These are phyloP conservation scores for Smithornis capensis DNA, from an alignment of 2,113 vertebrate genomes.

Conservation along the genomic window DNA sequence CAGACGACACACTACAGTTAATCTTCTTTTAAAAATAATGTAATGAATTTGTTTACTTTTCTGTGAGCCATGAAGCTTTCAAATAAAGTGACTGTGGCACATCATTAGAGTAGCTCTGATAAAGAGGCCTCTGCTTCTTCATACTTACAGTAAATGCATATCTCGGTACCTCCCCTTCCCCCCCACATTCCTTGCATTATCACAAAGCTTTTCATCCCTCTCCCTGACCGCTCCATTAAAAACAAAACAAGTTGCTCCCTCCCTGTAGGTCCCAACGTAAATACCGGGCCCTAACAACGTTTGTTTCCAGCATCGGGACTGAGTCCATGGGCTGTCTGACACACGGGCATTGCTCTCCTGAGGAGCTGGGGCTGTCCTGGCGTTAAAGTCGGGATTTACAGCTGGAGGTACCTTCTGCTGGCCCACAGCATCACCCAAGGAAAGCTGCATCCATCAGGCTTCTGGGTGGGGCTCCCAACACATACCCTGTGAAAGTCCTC, in stretches of 20 bases:
- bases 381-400: neutral
- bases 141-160: constrained; percentile 4
- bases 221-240: neutral
- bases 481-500: fast-evolving
- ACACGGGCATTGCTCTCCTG: neutral
- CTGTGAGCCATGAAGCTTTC: constrained; percentile 48
- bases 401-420: neutral
- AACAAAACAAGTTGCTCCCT: constrained; percentile 12
- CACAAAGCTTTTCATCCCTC: constrained; percentile 57
- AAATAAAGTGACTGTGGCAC: constrained; percentile 59
- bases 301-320: neutral
- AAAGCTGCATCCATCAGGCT: neutral
- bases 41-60: constrained; percentile 69
- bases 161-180: neutral
- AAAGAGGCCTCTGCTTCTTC: constrained; percentile 40
- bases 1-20: constrained; percentile 56
- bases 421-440: neutral
- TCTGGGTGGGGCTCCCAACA: neutral
- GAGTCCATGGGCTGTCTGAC: neutral
- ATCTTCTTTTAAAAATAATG: constrained; percentile 64
- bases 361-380: neutral
- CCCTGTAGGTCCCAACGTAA: neutral
- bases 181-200: constrained; percentile 30
- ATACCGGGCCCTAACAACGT: neutral
- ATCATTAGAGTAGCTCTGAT: constrained; percentile 47